phyloP scores from a whole-genome alignment of 2,888 invertebrate species.

The Unio pictorum region DNA sequence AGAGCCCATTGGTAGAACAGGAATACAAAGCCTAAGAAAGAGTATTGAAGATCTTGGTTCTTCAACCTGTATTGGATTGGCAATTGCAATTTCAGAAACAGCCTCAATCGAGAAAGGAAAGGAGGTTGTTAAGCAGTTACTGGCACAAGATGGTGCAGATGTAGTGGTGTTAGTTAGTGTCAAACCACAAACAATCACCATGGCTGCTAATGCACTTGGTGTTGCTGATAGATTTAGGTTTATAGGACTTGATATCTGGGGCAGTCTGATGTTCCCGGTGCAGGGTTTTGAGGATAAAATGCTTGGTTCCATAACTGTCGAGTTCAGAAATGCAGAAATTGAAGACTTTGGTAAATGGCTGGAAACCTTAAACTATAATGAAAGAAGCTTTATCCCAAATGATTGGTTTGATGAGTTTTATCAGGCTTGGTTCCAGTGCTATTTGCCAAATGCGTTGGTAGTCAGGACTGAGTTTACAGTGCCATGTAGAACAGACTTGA shows the following conservation, averaged over 20 bases:
- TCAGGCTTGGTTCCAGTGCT: constrained; percentile 60
- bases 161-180: constrained; percentile 65
- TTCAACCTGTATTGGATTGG: constrained; percentile 37
- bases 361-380: constrained; percentile 34
- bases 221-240: constrained; percentile 47
- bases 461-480: constrained; percentile 1
- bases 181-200: constrained; percentile 37
- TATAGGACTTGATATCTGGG: constrained; percentile 55
- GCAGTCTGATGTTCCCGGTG: constrained; percentile 8
- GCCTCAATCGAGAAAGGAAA: constrained; percentile 29
- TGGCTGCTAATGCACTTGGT: constrained; percentile 41
- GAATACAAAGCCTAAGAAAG: constrained; percentile 12
- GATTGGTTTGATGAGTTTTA: constrained; percentile 72
- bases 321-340: constrained; percentile 39
- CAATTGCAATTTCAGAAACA: constrained; percentile 25
- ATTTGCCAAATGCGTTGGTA: constrained; percentile 18
- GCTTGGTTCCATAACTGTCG: constrained; percentile 39
- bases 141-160: constrained; percentile 33
- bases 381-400: constrained; percentile 62
- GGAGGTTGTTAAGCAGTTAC: constrained; percentile 32
- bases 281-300: constrained; percentile 18
- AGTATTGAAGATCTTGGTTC: constrained; percentile 19
- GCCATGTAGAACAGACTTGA: too few relatives aligned
- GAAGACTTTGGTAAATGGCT: constrained; percentile 57
- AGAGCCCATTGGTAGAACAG: constrained; percentile 34